These are phyloP conservation scores for Arothron firmamentum DNA, from an alignment of 2,113 vertebrate species.

Conservation along the genomic window DNA sequence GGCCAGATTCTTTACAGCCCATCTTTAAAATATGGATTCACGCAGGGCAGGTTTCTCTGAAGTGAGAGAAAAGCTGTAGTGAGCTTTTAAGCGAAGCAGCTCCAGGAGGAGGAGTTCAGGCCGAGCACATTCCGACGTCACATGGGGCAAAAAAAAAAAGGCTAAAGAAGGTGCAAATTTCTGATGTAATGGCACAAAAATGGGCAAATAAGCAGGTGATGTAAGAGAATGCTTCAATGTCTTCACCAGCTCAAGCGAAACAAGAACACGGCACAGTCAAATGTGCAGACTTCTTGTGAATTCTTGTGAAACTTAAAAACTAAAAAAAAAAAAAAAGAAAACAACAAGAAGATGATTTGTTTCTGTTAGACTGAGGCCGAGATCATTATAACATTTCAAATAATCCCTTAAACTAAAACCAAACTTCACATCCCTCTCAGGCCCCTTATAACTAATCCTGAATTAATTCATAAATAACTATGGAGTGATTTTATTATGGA, in stretches of 20 bases:
- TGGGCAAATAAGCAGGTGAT: constrained; percentile 39
- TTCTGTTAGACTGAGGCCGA: background rate
- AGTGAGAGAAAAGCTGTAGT: too few species aligned
- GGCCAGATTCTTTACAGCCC: constrained; percentile 39
- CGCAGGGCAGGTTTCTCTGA: constrained; percentile 29
- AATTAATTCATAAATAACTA: too few species aligned
- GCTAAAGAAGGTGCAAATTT: background rate
- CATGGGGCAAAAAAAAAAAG: background rate
- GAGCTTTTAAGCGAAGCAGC: constrained; percentile 33
- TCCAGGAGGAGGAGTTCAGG: constrained; percentile 12
- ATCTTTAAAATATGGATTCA: constrained; percentile 63
- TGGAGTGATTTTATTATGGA: constrained; percentile 33
- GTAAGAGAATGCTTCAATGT: constrained; percentile 54
- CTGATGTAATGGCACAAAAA: constrained; percentile 13
- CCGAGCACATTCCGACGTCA: constrained; percentile 35
- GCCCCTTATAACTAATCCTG: background rate
- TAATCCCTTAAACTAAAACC: background rate
- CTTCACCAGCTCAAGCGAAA: constrained; percentile 46
- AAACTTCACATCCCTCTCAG: constrained; percentile 25
- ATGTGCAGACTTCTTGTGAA: constrained; percentile 23
- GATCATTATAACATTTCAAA: constrained; percentile 20
- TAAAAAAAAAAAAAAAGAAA: constrained; percentile 17
- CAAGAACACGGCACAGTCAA: constrained; percentile 28
- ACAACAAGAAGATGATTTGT: constrained; percentile 1
- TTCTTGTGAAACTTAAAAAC: constrained; percentile 38